A percentile compares a stretch with the other conserved stretches of the same genome.
Evolutionary conservation across 2,888 invertebrate species (phyloP).

Genomic region (Eupithecia dodoneata): DNA sequence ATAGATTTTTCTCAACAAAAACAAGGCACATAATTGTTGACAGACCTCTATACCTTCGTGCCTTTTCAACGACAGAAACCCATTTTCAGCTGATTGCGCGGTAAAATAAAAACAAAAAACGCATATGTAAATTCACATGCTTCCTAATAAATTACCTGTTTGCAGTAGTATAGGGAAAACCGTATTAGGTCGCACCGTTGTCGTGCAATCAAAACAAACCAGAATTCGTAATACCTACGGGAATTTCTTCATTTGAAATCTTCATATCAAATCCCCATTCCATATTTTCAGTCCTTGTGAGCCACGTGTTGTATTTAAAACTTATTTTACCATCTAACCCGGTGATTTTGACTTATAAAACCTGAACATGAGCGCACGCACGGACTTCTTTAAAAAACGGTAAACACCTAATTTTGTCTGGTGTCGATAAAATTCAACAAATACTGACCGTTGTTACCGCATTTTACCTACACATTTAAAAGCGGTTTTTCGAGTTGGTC

Average conservation of each 20-base stretch:
- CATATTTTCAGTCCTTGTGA: too few species aligned
- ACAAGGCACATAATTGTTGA: background rate
- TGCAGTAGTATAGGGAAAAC: background rate
- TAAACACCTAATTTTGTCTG: background rate
- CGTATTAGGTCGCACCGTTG: background rate
- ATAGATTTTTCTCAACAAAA: background rate
- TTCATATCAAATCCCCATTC: background rate
- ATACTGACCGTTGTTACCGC: background rate
- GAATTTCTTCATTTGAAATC: background rate
- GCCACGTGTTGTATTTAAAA: too few species aligned
- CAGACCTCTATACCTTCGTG: background rate
- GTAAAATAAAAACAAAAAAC: slow-evolving; percentile 11
- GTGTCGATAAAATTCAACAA: background rate
- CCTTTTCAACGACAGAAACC: background rate
- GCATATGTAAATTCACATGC: slow-evolving; percentile 11
- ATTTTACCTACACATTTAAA: background rate
- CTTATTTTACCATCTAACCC: too few species aligned
- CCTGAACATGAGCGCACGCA: background rate
- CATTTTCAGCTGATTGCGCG: slow-evolving; percentile 5
- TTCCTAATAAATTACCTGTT: slow-evolving; percentile 17
- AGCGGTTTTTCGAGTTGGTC: too few species aligned
- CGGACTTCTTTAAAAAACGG: background rate
- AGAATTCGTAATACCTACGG: background rate
- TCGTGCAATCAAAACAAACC: background rate
- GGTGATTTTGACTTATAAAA: too few species aligned